Percentiles rank a stretch among this genome's conserved stretches.
Conservation (phyloP, 2,113 vertebrate genomes). For the Trogon surrucura region DNA sequence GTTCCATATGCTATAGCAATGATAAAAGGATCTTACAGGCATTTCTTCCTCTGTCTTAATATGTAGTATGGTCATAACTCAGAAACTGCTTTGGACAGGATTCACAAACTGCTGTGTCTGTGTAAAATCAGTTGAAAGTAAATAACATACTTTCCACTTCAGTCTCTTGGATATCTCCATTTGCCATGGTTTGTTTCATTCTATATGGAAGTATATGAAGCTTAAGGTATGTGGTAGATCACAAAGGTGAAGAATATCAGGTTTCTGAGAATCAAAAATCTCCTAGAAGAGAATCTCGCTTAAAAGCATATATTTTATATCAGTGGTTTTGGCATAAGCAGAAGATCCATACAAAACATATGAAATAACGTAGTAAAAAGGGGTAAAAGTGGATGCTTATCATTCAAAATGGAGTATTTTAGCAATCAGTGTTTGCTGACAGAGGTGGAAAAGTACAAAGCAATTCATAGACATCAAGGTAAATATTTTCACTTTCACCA, state of each 20-base stretch:
- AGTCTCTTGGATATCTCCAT: constrained; percentile 6
- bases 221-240: background rate
- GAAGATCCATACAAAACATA: background rate
- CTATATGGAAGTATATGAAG: background rate
- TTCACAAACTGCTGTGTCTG: constrained; percentile 42
- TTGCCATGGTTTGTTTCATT: constrained; percentile 16
- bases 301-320: background rate
- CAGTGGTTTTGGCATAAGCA: background rate
- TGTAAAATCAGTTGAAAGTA: constrained; percentile 52
- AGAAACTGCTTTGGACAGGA: constrained; percentile 47
- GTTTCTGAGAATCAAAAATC: background rate
- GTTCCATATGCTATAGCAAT: constrained; percentile 28
- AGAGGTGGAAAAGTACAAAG: background rate
- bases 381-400: background rate
- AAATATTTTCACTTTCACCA: background rate
- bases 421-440: background rate
- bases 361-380: background rate
- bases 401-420: background rate
- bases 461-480: background rate
- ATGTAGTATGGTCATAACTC: constrained; percentile 22
- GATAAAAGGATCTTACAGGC: constrained; percentile 37
- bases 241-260: background rate
- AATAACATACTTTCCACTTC: constrained; percentile 16
- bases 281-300: background rate
- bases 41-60: background rate